phyloP scores from a whole-genome alignment of 2,888 invertebrate species.

The Trissolcus brochymenae region DNA sequence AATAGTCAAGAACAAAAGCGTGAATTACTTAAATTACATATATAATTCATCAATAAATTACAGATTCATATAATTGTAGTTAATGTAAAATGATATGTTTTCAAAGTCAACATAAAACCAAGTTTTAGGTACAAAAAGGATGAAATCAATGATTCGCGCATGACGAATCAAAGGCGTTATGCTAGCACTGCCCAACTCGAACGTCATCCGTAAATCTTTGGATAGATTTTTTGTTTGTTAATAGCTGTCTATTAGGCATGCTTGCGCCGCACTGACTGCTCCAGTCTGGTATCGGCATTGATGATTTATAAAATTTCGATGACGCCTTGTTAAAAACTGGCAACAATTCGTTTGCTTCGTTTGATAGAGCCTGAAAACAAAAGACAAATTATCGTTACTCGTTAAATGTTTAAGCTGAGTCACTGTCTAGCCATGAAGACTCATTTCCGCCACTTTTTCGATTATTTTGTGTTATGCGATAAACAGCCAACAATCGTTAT shows the following conservation, averaged over 20 bases:
- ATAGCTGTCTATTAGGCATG: constrained; percentile 72
- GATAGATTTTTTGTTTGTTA: constrained; percentile 68
- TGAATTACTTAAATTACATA: no score
- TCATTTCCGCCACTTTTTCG: no score
- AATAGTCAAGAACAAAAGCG: background rate
- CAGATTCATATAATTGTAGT: no score
- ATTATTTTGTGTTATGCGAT: no score
- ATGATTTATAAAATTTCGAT: constrained; percentile 90
- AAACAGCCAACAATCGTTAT: no score
- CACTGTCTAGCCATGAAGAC: no score
- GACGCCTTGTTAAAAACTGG: constrained; percentile 99
- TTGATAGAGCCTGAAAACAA: constrained; percentile 87
- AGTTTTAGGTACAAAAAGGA: background rate
- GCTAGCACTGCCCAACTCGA: constrained; percentile 70
- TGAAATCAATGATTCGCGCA: background rate
- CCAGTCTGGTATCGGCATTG: constrained; percentile 93
- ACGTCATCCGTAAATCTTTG: constrained; percentile 71
- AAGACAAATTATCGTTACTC: background rate
- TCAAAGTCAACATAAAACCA: background rate
- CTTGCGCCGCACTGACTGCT: constrained; percentile 80
- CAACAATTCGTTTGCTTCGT: constrained; percentile 97
- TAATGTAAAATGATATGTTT: constrained; percentile 4
- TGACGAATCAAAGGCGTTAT: constrained; percentile 10
- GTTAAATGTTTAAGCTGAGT: background rate
- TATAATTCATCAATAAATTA: no score